phyloP scores from a whole-genome alignment of 1,140 invertebrate genomes.

The Agrypnia vestita region DNA sequence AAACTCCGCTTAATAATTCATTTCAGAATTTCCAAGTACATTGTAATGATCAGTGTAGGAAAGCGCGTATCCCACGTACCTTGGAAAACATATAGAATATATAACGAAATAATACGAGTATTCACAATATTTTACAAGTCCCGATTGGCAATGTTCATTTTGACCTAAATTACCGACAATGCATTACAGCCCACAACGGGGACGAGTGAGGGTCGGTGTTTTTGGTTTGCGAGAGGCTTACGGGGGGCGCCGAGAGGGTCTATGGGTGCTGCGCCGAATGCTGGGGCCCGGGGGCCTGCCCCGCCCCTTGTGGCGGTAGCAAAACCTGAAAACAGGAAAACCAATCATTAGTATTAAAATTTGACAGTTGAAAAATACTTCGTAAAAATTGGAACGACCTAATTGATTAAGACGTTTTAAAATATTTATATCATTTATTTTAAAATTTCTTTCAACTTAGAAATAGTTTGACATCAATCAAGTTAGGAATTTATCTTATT shows the following conservation, averaged over 20 bases:
- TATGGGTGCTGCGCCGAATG: slow-evolving; percentile 58
- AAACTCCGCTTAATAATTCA: no score
- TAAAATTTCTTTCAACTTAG: no score
- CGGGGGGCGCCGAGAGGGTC: background rate
- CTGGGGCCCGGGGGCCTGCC: slow-evolving; percentile 52
- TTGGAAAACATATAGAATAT: no score
- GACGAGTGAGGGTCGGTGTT: background rate
- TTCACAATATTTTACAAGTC: background rate
- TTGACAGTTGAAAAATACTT: background rate
- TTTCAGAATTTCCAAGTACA: no score
- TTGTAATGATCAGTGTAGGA: no score
- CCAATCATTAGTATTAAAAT: background rate
- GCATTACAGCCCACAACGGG: slow-evolving; percentile 1
- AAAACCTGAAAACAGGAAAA: slow-evolving; percentile 51
- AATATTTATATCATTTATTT: no score
- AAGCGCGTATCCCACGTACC: no score
- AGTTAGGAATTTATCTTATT: no score
- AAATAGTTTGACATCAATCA: no score
- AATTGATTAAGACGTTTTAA: no score
- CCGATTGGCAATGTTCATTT: background rate
- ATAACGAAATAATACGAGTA: no score
- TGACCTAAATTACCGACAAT: slow-evolving; percentile 22
- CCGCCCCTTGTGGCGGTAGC: slow-evolving; percentile 52
- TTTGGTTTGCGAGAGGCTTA: slow-evolving; percentile 42
- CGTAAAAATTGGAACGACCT: background rate